Conservation (phyloP, 1,140 invertebrate genomes). For the Bilobella aurantiaca region DNA sequence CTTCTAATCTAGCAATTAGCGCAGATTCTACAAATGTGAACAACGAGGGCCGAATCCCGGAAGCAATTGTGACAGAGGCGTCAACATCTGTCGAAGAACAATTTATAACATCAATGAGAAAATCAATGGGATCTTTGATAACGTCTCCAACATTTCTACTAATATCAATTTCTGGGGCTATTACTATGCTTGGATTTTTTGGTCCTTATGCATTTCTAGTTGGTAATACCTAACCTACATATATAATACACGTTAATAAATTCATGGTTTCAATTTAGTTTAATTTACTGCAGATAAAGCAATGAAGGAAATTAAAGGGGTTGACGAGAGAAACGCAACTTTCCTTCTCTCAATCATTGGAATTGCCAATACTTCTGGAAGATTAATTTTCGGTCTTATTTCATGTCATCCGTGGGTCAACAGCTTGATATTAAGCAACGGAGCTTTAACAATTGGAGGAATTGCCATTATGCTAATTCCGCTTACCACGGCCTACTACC, state of each 20-base stretch:
- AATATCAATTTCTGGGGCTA: conserved; percentile 73
- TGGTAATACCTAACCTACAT: conserved; percentile 48
- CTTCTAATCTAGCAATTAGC: no score
- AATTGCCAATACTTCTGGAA: neutral
- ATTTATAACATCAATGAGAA: neutral
- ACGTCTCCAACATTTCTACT: conserved; percentile 77
- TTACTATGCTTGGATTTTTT: conserved; percentile 94
- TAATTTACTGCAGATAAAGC: conserved; percentile 22
- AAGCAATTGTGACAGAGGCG: no score
- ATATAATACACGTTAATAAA: neutral
- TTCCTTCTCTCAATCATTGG: conserved; percentile 76
- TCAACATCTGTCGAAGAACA: no score
- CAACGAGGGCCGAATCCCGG: no score
- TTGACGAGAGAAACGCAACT: conserved; percentile 44
- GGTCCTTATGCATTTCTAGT: conserved; percentile 73
- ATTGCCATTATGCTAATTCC: neutral
- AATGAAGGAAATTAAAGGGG: conserved; percentile 42
- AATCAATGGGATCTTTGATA: conserved; percentile 48
- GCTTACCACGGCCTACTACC: neutral
- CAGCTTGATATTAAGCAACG: neutral
- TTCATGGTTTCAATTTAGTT: conserved; percentile 10
- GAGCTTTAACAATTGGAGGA: neutral
- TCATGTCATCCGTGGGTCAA: neutral
- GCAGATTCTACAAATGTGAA: no score
- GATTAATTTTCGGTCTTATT: neutral